Evolutionary conservation across 2,113 vertebrate genomes (phyloP).

Genomic region (Dunckerocampus dactyliophorus): DNA sequence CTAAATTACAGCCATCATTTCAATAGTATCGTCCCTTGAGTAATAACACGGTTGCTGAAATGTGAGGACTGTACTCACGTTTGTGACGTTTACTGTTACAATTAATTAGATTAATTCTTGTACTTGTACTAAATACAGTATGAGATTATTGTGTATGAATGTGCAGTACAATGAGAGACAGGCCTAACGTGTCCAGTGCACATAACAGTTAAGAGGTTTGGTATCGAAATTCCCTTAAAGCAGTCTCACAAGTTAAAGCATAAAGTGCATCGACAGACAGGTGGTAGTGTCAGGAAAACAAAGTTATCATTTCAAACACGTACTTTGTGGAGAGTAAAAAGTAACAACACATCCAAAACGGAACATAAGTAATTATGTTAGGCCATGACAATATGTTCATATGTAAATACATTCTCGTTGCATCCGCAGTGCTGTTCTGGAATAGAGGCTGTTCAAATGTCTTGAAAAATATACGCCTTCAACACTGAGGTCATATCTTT

Average conservation of each 20-base stretch:
- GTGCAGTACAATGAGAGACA: constrained; percentile 28
- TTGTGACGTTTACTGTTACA: no score
- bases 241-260: constrained; percentile 35
- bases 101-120: no score
- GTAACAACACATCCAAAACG: background rate
- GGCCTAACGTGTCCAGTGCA: constrained; percentile 54
- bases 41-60: no score
- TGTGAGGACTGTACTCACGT: no score
- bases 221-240: constrained; percentile 26
- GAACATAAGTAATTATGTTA: constrained; percentile 1
- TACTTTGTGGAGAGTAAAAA: background rate
- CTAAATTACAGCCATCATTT: no score
- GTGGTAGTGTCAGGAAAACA: constrained; percentile 13
- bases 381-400: constrained; percentile 11
- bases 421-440: constrained; percentile 56
- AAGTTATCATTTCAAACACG: background rate
- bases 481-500: constrained; percentile 54
- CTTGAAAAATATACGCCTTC: constrained; percentile 48
- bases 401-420: constrained; percentile 69
- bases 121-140: no score
- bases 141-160: no score
- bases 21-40: no score
- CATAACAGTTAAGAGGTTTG: constrained; percentile 53
- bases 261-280: constrained; percentile 51
- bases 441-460: constrained; percentile 54